A percentile compares a stretch with the other conserved stretches of the same genome.
Conservation (phyloP, 2,113 vertebrate species). For the Chloroceryle aenea region DNA sequence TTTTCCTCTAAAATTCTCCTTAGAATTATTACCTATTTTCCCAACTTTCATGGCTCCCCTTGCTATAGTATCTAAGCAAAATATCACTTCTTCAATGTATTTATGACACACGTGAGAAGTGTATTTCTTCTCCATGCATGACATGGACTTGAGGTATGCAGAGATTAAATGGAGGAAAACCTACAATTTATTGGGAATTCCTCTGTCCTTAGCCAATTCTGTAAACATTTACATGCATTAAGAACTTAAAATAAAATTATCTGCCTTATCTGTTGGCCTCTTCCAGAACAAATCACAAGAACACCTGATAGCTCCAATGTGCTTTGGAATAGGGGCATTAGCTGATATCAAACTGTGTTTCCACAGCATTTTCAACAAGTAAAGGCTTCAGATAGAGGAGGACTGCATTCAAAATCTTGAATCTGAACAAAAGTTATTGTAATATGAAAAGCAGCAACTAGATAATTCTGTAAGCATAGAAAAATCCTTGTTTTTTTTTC, state of each 20-base stretch:
- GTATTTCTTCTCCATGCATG: not conserved
- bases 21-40: not conserved
- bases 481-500: not conserved
- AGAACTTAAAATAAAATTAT: not conserved
- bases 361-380: not conserved
- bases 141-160: not conserved
- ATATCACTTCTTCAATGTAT: not conserved
- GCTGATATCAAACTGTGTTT: not conserved
- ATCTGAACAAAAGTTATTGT: not conserved
- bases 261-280: not conserved
- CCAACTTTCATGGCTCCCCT: not conserved
- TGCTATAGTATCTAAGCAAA: not conserved
- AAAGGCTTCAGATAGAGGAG: not conserved
- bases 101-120: not conserved
- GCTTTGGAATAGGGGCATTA: not conserved
- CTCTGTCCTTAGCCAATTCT: not conserved
- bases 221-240: not conserved
- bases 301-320: not conserved
- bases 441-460: not conserved
- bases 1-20: not conserved
- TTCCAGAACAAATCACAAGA: not conserved
- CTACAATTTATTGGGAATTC: not conserved
- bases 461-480: not conserved
- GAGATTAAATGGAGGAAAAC: not conserved
- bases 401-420: not conserved